These are phyloP conservation scores for Lucinisca nassula DNA, from an alignment of 2,888 invertebrate species.

Conservation along the genomic window DNA sequence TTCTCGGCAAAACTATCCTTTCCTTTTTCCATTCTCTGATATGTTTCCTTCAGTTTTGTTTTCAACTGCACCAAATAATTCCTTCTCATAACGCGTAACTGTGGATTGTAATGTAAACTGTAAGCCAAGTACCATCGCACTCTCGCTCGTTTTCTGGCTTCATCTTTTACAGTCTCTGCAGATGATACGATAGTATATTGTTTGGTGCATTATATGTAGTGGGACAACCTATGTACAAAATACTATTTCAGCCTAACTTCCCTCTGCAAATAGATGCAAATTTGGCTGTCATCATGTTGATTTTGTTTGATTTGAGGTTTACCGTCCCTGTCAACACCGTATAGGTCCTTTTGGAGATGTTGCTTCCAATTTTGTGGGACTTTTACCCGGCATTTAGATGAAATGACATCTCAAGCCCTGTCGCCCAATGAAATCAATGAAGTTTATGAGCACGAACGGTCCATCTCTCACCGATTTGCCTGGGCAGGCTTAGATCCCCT, in stretches of 20 bases:
- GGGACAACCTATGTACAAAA: too few relatives aligned
- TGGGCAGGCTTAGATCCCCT: too few relatives aligned
- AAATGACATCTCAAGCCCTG: not conserved
- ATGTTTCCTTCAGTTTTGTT: not conserved
- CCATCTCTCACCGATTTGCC: too few relatives aligned
- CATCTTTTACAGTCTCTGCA: not conserved
- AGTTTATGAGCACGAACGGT: too few relatives aligned
- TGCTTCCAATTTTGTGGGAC: too few relatives aligned
- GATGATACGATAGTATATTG: too few relatives aligned
- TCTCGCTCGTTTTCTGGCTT: conserved; percentile 28
- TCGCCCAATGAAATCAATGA: too few relatives aligned
- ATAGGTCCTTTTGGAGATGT: too few relatives aligned
- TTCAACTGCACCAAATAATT: not conserved
- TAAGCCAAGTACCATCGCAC: conserved; percentile 74
- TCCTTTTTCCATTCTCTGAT: not conserved
- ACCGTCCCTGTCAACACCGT: too few relatives aligned
- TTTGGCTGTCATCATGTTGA: not conserved
- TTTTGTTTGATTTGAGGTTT: too few relatives aligned
- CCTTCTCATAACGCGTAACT: conserved; percentile 58
- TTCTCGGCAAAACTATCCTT: not conserved
- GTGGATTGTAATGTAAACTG: conserved; percentile 75
- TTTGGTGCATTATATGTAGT: too few relatives aligned
- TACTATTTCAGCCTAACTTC: not conserved
- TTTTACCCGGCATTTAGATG: not conserved
- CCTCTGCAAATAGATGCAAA: not conserved